phyloP scores from a whole-genome alignment of 64 coral and sea anemone species.

The Cladopsammia gracilis region DNA sequence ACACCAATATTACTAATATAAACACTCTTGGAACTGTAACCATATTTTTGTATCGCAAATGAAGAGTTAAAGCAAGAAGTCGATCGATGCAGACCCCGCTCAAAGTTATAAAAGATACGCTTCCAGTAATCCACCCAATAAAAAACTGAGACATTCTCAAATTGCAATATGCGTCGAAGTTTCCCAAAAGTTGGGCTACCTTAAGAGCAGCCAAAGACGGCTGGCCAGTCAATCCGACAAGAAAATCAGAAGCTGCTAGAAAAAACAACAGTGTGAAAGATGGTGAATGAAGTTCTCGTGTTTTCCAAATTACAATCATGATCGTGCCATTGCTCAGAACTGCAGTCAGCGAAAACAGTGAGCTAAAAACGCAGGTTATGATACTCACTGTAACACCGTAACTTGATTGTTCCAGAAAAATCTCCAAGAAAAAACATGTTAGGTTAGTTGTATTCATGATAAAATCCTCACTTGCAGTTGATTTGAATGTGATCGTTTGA shows the following conservation, averaged over 20 bases:
- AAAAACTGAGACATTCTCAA: neutral
- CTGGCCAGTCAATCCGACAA: constrained; percentile 43
- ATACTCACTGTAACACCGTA: neutral
- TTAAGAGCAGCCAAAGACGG: constrained; percentile 45
- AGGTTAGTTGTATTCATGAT: neutral
- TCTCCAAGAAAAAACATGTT: constrained; percentile 5
- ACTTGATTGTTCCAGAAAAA: neutral
- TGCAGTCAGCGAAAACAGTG: constrained; percentile 28
- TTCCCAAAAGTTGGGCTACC: neutral
- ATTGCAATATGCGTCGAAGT: constrained; percentile 2
- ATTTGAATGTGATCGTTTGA: too few species aligned
- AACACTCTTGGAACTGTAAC: neutral
- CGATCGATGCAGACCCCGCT: constrained; percentile 34
- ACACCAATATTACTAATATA: neutral
- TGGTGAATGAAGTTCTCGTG: neutral
- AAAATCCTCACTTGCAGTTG: neutral
- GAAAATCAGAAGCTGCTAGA: constrained; percentile 39
- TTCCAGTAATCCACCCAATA: constrained; percentile 8
- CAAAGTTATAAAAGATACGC: constrained; percentile 36
- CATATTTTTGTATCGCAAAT: constrained; percentile 43
- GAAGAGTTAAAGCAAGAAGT: constrained; percentile 34
- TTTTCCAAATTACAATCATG: constrained; percentile 48
- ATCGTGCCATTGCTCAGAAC: constrained; percentile 35
- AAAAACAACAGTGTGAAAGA: constrained; percentile 26
- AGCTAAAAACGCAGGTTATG: neutral